phyloP scores from a whole-genome alignment of 1,140 invertebrate genomes.

The Brachionus calyciflorus region DNA sequence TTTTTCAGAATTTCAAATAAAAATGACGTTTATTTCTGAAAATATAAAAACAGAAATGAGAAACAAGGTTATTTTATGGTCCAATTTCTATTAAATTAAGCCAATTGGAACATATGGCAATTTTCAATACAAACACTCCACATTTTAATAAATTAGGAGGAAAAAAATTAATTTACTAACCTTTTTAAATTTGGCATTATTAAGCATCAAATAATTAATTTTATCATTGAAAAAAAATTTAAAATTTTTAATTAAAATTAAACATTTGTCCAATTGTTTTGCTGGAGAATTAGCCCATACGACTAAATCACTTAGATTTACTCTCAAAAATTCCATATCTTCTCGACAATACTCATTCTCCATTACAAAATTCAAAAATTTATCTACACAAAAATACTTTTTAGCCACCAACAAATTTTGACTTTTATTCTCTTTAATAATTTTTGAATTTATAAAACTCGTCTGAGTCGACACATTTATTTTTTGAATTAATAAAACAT shows the following conservation, averaged over 20 bases:
- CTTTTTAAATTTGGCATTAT: not conserved
- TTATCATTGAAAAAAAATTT: not conserved
- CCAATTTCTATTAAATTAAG: too few species aligned
- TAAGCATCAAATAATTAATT: conserved; percentile 20
- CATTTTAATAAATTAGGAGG: too few species aligned
- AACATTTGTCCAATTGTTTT: not conserved
- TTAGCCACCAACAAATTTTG: too few species aligned
- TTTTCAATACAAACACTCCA: too few species aligned
- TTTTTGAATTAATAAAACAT: not conserved
- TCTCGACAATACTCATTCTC: not conserved
- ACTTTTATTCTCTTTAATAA: not conserved
- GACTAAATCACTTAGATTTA: not conserved
- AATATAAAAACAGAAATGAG: too few species aligned
- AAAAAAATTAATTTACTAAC: not conserved
- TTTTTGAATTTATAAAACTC: too few species aligned
- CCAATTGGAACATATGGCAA: too few species aligned
- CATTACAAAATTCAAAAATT: conserved; percentile 5
- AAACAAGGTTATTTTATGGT: too few species aligned
- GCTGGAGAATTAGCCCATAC: not conserved
- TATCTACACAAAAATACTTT: conserved; percentile 5
- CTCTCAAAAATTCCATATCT: not conserved
- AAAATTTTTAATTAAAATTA: not conserved
- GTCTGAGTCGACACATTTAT: not conserved
- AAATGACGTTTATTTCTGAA: too few species aligned
- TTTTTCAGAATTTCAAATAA: too few species aligned